Evolutionary conservation across 2,113 vertebrate species (phyloP).

Genomic region (Cryptotis parvus): DNA sequence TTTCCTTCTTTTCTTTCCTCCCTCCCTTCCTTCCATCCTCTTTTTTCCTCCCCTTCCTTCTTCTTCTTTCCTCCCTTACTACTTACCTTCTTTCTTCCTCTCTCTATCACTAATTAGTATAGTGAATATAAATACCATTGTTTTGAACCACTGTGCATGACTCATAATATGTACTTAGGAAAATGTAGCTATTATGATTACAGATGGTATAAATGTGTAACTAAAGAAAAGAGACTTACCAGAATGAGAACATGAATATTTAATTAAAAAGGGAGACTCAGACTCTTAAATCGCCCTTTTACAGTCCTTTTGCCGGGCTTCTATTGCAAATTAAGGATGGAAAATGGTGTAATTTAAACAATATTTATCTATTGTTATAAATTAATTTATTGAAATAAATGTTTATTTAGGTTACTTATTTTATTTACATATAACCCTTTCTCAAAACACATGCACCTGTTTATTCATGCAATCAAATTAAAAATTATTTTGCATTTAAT

Average conservation of each 20-base stretch:
- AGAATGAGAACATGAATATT: neutral
- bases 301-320: neutral
- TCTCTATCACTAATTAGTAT: neutral
- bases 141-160: neutral
- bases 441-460: neutral
- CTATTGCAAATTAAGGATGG: neutral
- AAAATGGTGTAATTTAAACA: neutral
- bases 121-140: neutral
- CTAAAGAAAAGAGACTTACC: neutral
- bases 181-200: neutral
- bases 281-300: neutral
- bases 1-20: no score
- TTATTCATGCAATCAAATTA: neutral
- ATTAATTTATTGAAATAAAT: no score
- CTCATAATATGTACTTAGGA: neutral
- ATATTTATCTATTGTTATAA: neutral
- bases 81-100: neutral
- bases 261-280: neutral
- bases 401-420: no score
- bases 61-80: neutral
- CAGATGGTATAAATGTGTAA: neutral
- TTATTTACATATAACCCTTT: neutral
- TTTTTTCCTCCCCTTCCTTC: no score
- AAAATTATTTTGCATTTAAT: neutral
- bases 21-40: no score